Base-by-base conservation (phyloP, 2,797 vertebrate genomes). In the Rhynchotus rufescens region DNA sequence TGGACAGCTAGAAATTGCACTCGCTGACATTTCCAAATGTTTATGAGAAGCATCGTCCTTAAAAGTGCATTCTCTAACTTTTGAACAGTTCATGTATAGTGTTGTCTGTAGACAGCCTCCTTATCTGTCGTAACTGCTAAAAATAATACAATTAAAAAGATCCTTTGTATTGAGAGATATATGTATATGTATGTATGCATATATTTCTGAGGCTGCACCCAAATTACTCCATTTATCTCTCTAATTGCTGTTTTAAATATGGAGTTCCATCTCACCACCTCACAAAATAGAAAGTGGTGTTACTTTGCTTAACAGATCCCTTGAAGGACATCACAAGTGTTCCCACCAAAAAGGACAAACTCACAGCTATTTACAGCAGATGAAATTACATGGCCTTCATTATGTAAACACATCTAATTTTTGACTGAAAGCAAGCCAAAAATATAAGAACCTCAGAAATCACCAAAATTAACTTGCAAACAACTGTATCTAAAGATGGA, bases 371-470 rank as follows among this genome's bases (percentile, higher is more conserved):
- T 52, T 65, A 40, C 0, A 12, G 6, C 15, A 4, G 8, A 40
- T 30, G 25, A 71, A 83, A 47, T 62, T 9, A 7, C 12, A 30
- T 28, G 68, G 16, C 20, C 9, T 65, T 67, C 67, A 34, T 56
- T 20, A 34, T 10, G 6, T 12, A 74, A 54, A 40, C 12, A 4
- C 12, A 79, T 12, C 2, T 25, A 3, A 12, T 26, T 67, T 69
- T 40, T 68, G 11, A 36, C 10, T 32, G 23, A 62, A 78, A 69
- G 10, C 10, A 72, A 84, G 38, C 4, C 2, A 81, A 68, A n/a
- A 16, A 2, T 4, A 6, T 5, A 45, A 23, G 0, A 0, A 30
- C 3, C 15, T 40, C 12, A n/a, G 23, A 57, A 78, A 61, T 7
- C 8, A 12, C n/a, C 10, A 40, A 9, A 32, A 36, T 7, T n/a